Base-by-base conservation (phyloP, 2,797 vertebrate species). In the Hirundo rustica region DNA sequence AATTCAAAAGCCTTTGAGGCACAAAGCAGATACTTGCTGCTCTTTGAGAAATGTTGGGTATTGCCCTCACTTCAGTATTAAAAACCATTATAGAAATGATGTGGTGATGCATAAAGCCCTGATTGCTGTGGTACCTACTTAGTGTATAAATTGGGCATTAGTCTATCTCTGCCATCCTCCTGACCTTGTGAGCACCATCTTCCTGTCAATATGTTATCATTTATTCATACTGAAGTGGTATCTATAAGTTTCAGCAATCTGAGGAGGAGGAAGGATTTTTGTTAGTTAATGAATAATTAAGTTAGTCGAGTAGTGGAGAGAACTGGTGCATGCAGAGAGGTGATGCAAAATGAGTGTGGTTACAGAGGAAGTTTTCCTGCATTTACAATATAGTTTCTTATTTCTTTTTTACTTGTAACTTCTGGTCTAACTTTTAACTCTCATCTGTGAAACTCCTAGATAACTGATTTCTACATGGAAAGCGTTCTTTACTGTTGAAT, bases 251-350 rank as follows among this genome's bases (percentile, higher is more conserved):
- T 65, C 10, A 75, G 34, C 47, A 84, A 55, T 55, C 50, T 55
- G 65, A 78, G 58, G n/a, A 81, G 61, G 51, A 88, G 78, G 72
- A 88, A 48, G 34, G 30, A 25, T 58, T 51, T 92, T 77, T 71
- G 70, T 60, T 54, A 20, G 32, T 44, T 75, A 51, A 86, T 85
- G 55, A 93, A 88, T 88, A 81, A 78, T 95, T 94, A 83, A 74
- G 3, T 51, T 30, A n/a, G n/a, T 60, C 0, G 17, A 75, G 32
- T 53, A 61, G 6, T 23, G 26, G 45, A 47, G 23, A 58, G 25
- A 23, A 2, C 20, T 85, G 61, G 58, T 38, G 38, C 13, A n/a
- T 0, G 1, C 27, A 57, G 60, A 50, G 15, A 29, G 32, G 29
- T 68, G 47, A 30, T 57, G 27, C 71, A 60, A 73, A 70, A 34